Conservation (phyloP, 2,888 invertebrate species). For the Camptogramma bilineatum region DNA sequence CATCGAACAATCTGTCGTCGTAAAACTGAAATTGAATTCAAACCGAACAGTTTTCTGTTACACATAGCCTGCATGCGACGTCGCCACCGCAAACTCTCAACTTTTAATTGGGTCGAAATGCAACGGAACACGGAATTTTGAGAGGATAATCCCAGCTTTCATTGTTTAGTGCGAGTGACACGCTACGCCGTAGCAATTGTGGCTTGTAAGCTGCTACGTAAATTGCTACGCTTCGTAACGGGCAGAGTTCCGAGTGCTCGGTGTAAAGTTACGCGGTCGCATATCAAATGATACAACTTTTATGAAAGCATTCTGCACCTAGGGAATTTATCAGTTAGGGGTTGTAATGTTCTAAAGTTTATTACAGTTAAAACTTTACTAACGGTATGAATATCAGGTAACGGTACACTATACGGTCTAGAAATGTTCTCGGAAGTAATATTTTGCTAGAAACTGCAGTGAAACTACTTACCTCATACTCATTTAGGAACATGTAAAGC, state of each 20-base stretch:
- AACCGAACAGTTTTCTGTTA: constrained; percentile 35
- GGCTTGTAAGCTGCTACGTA: constrained; percentile 34
- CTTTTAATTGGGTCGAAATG: constrained; percentile 44
- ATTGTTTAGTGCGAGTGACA: constrained; percentile 31
- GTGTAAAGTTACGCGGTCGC: constrained; percentile 25
- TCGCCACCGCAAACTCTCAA: constrained; percentile 35
- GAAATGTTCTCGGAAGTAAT: too few species aligned
- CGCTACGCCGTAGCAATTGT: constrained; percentile 34
- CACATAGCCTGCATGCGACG: constrained; percentile 36
- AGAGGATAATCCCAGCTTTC: constrained; percentile 35
- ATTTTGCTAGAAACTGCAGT: background rate
- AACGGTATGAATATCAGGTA: too few species aligned
- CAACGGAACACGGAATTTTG: constrained; percentile 37
- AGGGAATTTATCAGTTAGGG: background rate
- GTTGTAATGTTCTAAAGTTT: background rate
- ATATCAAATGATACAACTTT: constrained; percentile 29
- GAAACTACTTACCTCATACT: constrained; percentile 55
- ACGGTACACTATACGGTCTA: too few species aligned
- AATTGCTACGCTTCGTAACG: constrained; percentile 39
- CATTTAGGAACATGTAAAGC: constrained; percentile 93
- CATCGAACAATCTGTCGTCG: constrained; percentile 37
- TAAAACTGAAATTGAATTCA: constrained; percentile 44
- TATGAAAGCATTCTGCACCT: constrained; percentile 20
- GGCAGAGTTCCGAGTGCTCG: constrained; percentile 14
- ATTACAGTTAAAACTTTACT: background rate